Conservation (phyloP, 2,113 vertebrate species). For the Nibea albiflora region DNA sequence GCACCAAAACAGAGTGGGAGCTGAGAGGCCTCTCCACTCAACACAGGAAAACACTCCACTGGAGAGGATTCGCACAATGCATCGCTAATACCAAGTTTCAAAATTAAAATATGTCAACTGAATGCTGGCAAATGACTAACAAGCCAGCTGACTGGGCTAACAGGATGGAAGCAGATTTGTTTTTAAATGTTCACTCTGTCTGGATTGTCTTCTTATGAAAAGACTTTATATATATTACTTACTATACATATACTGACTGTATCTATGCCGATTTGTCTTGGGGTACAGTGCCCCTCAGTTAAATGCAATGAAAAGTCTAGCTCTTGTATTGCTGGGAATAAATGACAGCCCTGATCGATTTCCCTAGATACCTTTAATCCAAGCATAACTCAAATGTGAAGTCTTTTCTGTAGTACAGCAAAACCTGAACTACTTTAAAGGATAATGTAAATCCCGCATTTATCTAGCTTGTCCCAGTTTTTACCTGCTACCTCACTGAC, state of each 20-base stretch:
- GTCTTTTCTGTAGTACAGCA: neutral
- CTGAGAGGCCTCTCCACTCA: constrained; percentile 45
- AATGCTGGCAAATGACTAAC: neutral
- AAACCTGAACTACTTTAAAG: neutral
- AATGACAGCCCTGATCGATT: neutral
- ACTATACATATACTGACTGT: neutral
- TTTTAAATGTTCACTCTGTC: neutral
- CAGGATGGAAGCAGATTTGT: neutral
- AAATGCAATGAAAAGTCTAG: neutral
- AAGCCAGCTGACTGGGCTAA: neutral
- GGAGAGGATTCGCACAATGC: constrained; percentile 24
- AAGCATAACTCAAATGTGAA: neutral
- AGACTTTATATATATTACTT: neutral
- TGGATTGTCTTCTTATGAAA: neutral
- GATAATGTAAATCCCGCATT: neutral
- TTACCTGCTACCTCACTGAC: neutral
- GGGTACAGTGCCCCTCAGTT: neutral
- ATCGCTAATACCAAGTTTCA: constrained; percentile 3
- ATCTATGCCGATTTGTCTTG: neutral
- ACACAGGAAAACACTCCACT: constrained; percentile 60
- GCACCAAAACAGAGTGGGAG: constrained; percentile 58
- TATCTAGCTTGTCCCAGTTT: neutral
- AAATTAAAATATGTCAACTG: constrained; percentile 10
- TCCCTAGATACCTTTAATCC: neutral
- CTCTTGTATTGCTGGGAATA: neutral